Evolutionary conservation across 2,888 invertebrate genomes (phyloP).

Genomic region (Zhengitettix transpicula): DNA sequence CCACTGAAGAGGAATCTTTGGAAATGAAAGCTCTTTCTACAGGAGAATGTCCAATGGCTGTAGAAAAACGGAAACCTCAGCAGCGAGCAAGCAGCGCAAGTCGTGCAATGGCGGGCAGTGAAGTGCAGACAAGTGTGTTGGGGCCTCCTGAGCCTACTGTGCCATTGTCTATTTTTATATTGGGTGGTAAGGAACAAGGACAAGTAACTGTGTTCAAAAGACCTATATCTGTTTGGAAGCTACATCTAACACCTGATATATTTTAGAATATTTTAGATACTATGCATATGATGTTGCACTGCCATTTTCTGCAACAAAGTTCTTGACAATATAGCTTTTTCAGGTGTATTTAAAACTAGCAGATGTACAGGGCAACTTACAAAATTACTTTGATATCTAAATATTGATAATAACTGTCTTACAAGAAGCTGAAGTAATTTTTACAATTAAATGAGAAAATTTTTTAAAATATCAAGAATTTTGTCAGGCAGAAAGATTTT

Average conservation of each 20-base stretch:
- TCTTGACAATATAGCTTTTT: no score
- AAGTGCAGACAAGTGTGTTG: constrained; percentile 14
- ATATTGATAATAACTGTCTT: no score
- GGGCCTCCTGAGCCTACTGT: constrained; percentile 22
- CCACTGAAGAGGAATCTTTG: constrained; percentile 17
- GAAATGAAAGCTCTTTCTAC: constrained; percentile 18
- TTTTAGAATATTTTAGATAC: constrained; percentile 5
- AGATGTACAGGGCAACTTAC: no score
- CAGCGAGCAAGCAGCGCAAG: constrained; percentile 39
- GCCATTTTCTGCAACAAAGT: no score
- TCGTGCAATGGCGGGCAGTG: constrained; percentile 25
- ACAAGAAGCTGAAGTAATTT: no score
- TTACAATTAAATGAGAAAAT: no score
- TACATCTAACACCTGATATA: constrained; percentile 34
- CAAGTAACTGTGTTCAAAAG: constrained; percentile 58
- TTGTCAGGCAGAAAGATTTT: no score
- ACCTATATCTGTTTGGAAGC: constrained; percentile 64
- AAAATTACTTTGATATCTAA: no score
- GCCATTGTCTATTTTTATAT: constrained; percentile 45
- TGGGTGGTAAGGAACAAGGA: constrained; percentile 66
- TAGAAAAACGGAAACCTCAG: constrained; percentile 18
- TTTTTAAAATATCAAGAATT: no score
- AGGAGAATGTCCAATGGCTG: constrained; percentile 9
- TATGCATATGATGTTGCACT: no score
- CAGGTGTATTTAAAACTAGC: no score